Base-by-base conservation (phyloP, 2,888 invertebrate genomes). In the Ophion obscuratus region DNA sequence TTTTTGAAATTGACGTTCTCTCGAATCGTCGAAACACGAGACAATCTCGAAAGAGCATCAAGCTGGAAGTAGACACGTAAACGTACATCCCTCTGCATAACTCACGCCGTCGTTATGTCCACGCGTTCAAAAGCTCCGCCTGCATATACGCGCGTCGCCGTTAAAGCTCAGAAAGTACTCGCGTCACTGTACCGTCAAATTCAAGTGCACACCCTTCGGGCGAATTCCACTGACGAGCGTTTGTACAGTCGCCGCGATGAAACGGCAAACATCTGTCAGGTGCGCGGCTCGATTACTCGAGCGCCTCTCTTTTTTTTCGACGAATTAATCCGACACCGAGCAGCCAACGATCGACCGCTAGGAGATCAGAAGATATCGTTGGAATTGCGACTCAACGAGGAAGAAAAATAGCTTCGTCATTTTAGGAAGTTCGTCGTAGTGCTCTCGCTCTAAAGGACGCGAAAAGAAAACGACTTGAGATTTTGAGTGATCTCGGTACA, bases 221-320 rank as follows among this genome's bases (percentile, higher is more conserved):
- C 81, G 44, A 17, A 24, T 62, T 61, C 61, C 62, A n/a, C 66
- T 20, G 68, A 67, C 53, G 73, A 77, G 62, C 20, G 67, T 66
- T 66, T 47, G 62, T 59, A 59, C 59, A 71, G 80, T 47, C 47
- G 57, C 44, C 75, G 64, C 47, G 20, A 20, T 64, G 44, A 36
- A 47, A 59, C 27, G 31, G 82, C 40, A 75, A 79, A 66, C 79
- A 70, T 75, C 59, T 44, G 71, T 71, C 70, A 79, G 70, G 82
- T 75, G 40, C 57, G 79, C 71, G 20, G 44, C 75, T 82, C 66
- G 75, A 79, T 85, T 79, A 67, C 75, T 73, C 64, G 61, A 79
- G 70, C 68, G 47, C 27, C 66, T 36, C 70, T 71, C n/a, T 67
- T 78, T 68, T 57, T 59, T 53, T 4, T 9, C 44, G 17, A 7